Base-by-base conservation (phyloP, 1,140 invertebrate genomes). In the Drosophila murphyi region DNA sequence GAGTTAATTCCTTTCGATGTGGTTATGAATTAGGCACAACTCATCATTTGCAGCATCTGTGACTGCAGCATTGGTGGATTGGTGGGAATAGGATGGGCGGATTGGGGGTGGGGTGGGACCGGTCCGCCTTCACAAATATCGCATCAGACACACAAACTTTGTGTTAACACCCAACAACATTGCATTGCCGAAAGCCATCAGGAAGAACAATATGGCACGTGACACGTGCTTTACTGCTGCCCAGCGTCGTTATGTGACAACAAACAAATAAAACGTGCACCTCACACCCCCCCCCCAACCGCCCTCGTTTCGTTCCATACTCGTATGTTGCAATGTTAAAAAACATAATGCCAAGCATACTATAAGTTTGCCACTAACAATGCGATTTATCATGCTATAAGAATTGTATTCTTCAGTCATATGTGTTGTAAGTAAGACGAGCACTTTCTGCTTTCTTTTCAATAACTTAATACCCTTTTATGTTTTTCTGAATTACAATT, bases 1-100 rank as follows among this genome's bases (percentile, higher is more conserved):
- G 76, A 86, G 83, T 86, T 79, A 88, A 90, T 90, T 82, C 87
- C 72, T 76, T 87, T 82, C 83, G 82, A 88, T 90, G 82, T 90
- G 88, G 88, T 91, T 91, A 91, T 91, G 88, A 90, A 90, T 90
- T 90, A 80, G 82, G 81, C 88, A 87, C 87, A 90, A 80, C 73
- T 80, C 87, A 91, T 90, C 87, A 90, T 90, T 91, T 91, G 87
- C 87, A 90, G 88, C 77, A 79, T 82, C 68, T 78, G 88, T 67
- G 72, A 45, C 43, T 51, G 62, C 41, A 41, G 32, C 56, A 7
- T 20, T 35, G 52, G 41, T 32, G 56, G 45, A n/a, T 20, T 20
- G n/a, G 6, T 43, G 39, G 39, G 39, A 3, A 10, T 41, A 10
- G 39, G 39, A 43, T 10, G 39, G 39, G 39, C 39, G 39, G 39